Base-by-base conservation (phyloP, 2,113 vertebrate genomes). In the Vulpes ferrilata region DNA sequence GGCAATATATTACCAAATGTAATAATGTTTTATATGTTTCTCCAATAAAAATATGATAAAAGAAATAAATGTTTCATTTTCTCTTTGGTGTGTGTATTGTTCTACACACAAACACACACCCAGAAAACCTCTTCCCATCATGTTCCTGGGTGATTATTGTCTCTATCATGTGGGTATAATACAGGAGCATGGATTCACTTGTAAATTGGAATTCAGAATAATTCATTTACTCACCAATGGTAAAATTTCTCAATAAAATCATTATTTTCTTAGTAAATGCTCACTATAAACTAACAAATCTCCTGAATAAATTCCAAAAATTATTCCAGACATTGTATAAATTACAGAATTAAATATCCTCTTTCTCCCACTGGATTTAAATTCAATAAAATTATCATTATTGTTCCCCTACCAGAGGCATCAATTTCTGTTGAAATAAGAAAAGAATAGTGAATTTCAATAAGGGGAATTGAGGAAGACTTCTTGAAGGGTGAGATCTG, bases 41-140 rank as follows among this genome's bases (percentile, higher is more conserved):
- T 93, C 90, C 96, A 95, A 85, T 97, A 93, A 97, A 97, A 74
- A 88, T 90, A 30, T 27, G 8, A 59, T 51, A 30, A 92, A 16
- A 16, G 35, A 60, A 94, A 89, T 79, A 81, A 62, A 81, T 48
- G 15, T 76, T 90, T 92, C 32, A 57, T 64, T 87, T 69, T 89
- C 76, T 84, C 32, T 35, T 76, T 87, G 59, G 7, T 69, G 0
- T 0, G 10, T 57, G 35, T 60, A 67, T 6, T 16, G 71, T 82
- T 86, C 43, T 5, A 81, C 19, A 48, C 1, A 38, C 27, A 92
- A 82, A 93, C 15, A 78, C 22, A 57, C 35, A 69, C 65, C 32
- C n/a, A 38, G 55, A 93, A 71, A 93, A 53, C 48, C 2, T 67
- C 67, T 87, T 35, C 17, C 59, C 32, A 22, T 71, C 59, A 17